A percentile compares a stretch with the other conserved stretches of the same genome.
phyloP scores from a whole-genome alignment of 2,113 vertebrate species.

The Montifringilla adamsi region DNA sequence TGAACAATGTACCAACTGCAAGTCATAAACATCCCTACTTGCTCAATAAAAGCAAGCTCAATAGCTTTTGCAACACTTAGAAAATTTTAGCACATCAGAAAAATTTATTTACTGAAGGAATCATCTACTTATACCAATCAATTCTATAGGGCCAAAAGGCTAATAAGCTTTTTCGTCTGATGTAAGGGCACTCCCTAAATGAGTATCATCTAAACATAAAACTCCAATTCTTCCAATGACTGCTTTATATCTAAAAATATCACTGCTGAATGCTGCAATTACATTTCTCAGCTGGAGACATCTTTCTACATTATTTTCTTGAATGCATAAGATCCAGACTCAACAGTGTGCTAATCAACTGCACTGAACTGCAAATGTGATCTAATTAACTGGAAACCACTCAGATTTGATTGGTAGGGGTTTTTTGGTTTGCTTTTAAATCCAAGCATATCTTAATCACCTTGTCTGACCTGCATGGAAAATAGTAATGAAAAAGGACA shows the following conservation, averaged over 20 bases:
- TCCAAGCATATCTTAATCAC: background rate
- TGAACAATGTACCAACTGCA: background rate
- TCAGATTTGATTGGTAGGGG: background rate
- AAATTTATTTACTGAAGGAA: background rate
- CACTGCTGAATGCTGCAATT: slow-evolving; percentile 39
- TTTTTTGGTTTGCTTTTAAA: background rate
- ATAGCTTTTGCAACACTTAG: background rate
- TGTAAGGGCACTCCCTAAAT: background rate
- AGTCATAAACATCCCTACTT: background rate
- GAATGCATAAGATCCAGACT: background rate
- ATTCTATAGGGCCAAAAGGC: background rate
- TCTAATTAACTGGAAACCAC: slow-evolving; percentile 38
- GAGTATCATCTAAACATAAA: background rate
- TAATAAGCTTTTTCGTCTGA: background rate
- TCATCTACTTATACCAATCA: background rate
- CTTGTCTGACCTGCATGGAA: background rate
- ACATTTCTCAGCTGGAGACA: slow-evolving; percentile 44
- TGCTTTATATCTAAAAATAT: slow-evolving; percentile 58
- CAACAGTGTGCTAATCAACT: background rate
- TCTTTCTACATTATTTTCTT: slow-evolving; percentile 29
- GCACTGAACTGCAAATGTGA: background rate
- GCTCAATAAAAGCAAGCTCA: background rate
- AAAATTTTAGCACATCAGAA: background rate
- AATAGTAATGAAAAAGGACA: background rate
- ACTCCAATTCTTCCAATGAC: slow-evolving; percentile 13